Percentiles rank a stretch among this genome's conserved stretches.
These are phyloP conservation scores for Notiomystis cincta DNA, from an alignment of 2,113 vertebrate genomes.

Conservation along the genomic window DNA sequence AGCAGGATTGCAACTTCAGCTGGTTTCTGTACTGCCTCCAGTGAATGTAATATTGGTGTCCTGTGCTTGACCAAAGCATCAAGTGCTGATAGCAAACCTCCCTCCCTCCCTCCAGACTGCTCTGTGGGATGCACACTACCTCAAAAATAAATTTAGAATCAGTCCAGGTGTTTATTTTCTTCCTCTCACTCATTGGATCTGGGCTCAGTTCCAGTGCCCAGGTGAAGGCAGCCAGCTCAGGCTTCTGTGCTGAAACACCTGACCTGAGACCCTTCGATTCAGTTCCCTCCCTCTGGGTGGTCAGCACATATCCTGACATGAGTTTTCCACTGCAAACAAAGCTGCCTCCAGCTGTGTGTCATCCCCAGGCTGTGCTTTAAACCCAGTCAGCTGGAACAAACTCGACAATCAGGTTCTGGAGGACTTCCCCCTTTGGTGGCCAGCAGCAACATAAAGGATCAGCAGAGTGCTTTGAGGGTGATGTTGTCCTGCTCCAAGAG, in stretches of 20 bases:
- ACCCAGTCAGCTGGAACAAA: neutral
- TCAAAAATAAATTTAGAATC: neutral
- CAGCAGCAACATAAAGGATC: neutral
- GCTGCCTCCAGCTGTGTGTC: neutral
- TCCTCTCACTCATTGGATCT: neutral
- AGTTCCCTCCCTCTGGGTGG: neutral
- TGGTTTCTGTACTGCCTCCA: neutral
- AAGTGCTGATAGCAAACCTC: neutral
- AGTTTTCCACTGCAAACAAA: neutral
- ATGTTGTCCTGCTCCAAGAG: no score
- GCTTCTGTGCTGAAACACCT: neutral
- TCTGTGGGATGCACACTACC: accelerated
- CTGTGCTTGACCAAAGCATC: accelerated
- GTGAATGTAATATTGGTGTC: neutral
- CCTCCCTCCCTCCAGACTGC: neutral
- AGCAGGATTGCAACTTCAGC: neutral
- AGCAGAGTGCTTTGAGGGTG: neutral
- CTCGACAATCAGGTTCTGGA: neutral
- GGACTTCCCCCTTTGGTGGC: neutral
- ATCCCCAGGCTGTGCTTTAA: neutral
- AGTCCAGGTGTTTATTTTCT: neutral
- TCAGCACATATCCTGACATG: neutral
- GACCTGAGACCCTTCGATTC: no score
- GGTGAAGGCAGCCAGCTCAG: neutral
- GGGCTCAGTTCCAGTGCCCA: accelerated